Conservation (phyloP, 2,888 invertebrate genomes). For the Drosophila cracens region DNA sequence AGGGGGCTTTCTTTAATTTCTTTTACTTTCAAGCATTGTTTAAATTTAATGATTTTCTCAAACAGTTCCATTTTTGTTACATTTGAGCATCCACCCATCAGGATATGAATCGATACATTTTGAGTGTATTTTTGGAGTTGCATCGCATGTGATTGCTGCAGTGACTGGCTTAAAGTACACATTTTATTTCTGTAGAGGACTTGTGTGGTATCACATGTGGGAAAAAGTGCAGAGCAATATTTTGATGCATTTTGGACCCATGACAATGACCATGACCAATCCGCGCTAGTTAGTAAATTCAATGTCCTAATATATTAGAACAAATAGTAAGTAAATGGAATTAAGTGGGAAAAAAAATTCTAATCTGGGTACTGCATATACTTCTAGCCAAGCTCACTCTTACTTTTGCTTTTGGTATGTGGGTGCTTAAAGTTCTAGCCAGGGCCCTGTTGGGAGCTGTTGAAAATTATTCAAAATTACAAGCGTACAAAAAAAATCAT, state of each 20-base stretch:
- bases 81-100: neutral
- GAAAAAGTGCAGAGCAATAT: neutral
- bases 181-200: neutral
- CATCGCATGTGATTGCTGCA: neutral
- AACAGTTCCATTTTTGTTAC: neutral
- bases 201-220: neutral
- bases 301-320: no score
- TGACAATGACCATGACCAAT: no score
- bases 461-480: slow-evolving; percentile 48
- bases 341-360: neutral
- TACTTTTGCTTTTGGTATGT: slow-evolving; percentile 2
- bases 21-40: neutral
- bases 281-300: no score
- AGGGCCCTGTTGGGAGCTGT: slow-evolving; percentile 6
- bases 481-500: slow-evolving; percentile 33
- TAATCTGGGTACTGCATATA: neutral
- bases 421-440: slow-evolving; percentile 3
- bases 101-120: neutral
- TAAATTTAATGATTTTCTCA: neutral
- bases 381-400: neutral
- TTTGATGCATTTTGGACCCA: no score
- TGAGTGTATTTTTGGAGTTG: neutral
- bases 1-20: neutral
- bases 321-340: neutral
- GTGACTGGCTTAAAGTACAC: neutral